phyloP scores from a whole-genome alignment of 2,113 vertebrate species.

The Baryphthengus martii region DNA sequence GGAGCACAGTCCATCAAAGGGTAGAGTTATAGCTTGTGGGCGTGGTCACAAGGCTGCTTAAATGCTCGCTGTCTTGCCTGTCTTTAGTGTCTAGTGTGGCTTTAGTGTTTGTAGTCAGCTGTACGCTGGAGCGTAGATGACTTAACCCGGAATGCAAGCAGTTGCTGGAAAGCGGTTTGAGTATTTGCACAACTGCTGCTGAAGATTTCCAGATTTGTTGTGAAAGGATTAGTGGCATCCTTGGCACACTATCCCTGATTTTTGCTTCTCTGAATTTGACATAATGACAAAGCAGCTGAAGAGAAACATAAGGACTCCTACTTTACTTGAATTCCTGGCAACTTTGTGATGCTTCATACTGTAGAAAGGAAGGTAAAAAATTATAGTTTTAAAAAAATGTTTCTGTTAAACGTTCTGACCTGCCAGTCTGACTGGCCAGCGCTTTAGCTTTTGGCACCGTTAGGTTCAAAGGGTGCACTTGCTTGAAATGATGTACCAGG shows the following conservation, averaged over 20 bases:
- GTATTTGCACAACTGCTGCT: background rate
- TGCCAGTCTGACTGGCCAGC: background rate
- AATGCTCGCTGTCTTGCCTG: background rate
- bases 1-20: background rate
- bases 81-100: background rate
- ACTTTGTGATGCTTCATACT: background rate
- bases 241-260: background rate
- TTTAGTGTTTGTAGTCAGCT: background rate
- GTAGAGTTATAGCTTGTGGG: background rate
- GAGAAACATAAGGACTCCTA: background rate
- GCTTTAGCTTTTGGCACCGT: background rate
- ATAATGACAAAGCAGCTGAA: background rate
- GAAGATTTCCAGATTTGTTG: background rate
- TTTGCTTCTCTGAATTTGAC: background rate
- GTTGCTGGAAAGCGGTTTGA: background rate
- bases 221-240: background rate
- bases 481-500: background rate
- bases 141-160: background rate
- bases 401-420: background rate
- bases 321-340: background rate
- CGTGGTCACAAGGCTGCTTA: background rate
- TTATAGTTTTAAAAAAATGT: background rate
- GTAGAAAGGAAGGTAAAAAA: background rate
- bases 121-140: background rate
- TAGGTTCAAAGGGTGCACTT: rapidly evolving